phyloP scores from a whole-genome alignment of 2,113 vertebrate genomes.

The Grammomys dolichurus region DNA sequence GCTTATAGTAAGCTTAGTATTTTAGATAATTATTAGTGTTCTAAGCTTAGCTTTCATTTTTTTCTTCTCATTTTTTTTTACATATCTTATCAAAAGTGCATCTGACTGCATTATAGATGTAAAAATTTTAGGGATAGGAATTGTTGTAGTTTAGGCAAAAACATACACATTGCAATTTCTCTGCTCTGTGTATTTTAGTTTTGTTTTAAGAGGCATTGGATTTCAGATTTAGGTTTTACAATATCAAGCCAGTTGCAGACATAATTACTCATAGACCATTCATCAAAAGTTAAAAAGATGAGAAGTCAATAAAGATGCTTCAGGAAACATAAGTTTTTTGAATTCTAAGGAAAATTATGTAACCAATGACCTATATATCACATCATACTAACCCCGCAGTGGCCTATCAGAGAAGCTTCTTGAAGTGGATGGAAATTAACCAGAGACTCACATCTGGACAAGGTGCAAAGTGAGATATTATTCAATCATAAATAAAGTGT shows the following conservation, averaged over 20 bases:
- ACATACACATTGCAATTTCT: background rate
- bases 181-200: conserved; percentile 37
- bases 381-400: background rate
- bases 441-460: background rate
- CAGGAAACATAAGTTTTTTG: background rate
- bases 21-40: background rate
- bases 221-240: background rate
- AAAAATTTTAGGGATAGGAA: background rate
- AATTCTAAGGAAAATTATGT: background rate
- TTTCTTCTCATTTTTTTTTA: background rate
- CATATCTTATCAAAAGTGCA: background rate
- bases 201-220: background rate
- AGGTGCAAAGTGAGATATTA: background rate
- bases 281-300: conserved; percentile 46
- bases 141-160: background rate
- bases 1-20: conserved; percentile 19
- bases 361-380: background rate
- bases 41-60: background rate
- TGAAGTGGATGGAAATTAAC: background rate
- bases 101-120: background rate
- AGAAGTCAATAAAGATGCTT: background rate
- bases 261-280: background rate
- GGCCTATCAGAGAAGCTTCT: background rate
- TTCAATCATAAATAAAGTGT: background rate
- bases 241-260: background rate